Evolutionary conservation across 1,140 invertebrate species (phyloP).

Genomic region (Temnothorax longispinosus): DNA sequence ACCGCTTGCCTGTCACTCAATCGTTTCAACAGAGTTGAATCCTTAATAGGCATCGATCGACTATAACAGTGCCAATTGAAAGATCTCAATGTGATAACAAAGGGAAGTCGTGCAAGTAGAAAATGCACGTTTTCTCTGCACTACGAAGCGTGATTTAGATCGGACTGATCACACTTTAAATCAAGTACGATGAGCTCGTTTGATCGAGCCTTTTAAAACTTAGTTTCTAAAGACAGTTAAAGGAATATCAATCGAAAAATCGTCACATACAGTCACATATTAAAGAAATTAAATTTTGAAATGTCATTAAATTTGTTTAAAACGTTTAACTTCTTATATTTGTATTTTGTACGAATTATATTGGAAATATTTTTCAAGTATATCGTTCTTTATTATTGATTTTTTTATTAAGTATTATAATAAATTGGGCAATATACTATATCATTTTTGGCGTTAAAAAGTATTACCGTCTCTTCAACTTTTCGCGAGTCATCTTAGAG

Average conservation of each 20-base stretch:
- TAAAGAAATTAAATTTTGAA: background rate
- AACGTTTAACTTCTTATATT: background rate
- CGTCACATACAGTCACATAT: constrained; percentile 9
- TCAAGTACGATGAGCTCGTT: constrained; percentile 16
- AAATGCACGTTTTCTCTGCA: constrained; percentile 53
- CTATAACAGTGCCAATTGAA: constrained; percentile 66
- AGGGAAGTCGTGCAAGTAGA: constrained; percentile 51
- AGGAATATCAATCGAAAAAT: background rate
- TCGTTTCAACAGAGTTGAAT: constrained; percentile 27
- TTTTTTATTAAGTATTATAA: background rate
- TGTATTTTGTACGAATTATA: background rate
- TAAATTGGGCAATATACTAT: background rate
- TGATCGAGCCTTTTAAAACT: constrained; percentile 11
- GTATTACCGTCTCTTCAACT: background rate
- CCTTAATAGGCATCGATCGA: constrained; percentile 47
- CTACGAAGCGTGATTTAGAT: constrained; percentile 21
- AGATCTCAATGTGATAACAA: constrained; percentile 63
- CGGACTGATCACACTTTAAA: constrained; percentile 29
- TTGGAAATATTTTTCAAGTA: background rate
- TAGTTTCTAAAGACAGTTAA: constrained; percentile 5
- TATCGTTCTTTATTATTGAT: background rate
- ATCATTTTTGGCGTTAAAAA: background rate
- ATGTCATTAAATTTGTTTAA: background rate
- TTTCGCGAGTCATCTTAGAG: background rate
- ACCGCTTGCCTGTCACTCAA: constrained; percentile 34